Evolutionary conservation across 2,888 invertebrate species (phyloP).

Genomic region (Eustalomyia histrio): DNA sequence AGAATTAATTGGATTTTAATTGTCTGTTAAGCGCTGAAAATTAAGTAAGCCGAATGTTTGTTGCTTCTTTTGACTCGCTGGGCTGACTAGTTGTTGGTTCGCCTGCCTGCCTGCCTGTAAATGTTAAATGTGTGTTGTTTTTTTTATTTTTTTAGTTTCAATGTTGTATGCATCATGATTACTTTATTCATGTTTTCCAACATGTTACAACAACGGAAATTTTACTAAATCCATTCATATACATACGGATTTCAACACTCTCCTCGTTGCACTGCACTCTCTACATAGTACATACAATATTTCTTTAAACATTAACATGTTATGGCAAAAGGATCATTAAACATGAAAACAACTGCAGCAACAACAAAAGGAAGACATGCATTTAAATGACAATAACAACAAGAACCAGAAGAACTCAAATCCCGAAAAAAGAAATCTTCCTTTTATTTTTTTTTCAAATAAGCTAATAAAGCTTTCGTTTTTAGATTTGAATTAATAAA

Average conservation of each 20-base stretch:
- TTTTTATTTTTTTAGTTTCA: slow-evolving; percentile 2
- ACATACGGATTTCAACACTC: slow-evolving; percentile 16
- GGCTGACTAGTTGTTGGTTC: slow-evolving; percentile 8
- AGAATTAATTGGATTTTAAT: slow-evolving; percentile 80
- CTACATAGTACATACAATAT: not conserved
- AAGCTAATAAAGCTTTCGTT: not conserved
- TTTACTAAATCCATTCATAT: slow-evolving; percentile 53
- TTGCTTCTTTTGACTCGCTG: slow-evolving; percentile 28
- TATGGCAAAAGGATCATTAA: slow-evolving; percentile 46
- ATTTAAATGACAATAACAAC: slow-evolving; percentile 35
- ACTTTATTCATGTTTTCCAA: slow-evolving; percentile 61
- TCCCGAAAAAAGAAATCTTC: slow-evolving; percentile 1
- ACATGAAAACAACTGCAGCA: not conserved
- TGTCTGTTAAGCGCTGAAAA: slow-evolving; percentile 76
- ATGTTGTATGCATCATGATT: slow-evolving; percentile 51
- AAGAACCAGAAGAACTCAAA: not conserved
- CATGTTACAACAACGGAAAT: slow-evolving; percentile 53
- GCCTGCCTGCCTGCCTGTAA: slow-evolving; percentile 10
- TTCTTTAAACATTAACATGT: slow-evolving; percentile 35
- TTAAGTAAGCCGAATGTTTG: slow-evolving; percentile 63
- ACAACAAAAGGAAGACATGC: slow-evolving; percentile 33
- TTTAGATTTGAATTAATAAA: slow-evolving; percentile 25
- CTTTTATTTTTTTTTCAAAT: not conserved
- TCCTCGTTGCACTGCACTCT: not conserved
- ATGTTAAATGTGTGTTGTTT: slow-evolving; percentile 8